Evolutionary conservation across 2,888 invertebrate species (phyloP), one percentile per base, ranked within the genome.

Genomic region (Dryococelus australis): DNA sequence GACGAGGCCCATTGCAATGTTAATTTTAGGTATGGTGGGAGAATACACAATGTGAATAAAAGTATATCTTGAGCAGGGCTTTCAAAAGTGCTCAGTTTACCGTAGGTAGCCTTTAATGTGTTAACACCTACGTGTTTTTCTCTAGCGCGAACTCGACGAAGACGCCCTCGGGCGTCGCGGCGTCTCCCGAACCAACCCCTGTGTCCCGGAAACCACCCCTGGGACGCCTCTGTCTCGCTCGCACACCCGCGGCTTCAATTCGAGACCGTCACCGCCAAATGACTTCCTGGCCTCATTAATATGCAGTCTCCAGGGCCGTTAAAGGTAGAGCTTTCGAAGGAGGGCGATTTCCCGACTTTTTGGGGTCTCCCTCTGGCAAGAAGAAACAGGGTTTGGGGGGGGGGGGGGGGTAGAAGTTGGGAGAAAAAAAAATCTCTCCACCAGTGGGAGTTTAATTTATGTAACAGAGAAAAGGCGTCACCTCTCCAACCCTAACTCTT

Each of bases 401-500:
- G n/a, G 35, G 35, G 4, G 28, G 80, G 24, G 0, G n/a, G 65
- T 12, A 83, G 83, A 35, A 4, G 43, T 8, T 8, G 4, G 35
- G 35, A 35, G 4, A 35, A 35, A 35, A 83, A 83, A 83, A 83
- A 83, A 35, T 26, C 28, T 83, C 83, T 20, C 43, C 79, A 79
- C 78, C 28, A 86, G 65, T 43, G 86, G 86, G 78, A 43, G 83
- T 83, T 86, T 88, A 86, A 89, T 89, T 89, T 89, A 89, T 88
- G 89, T 89, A 88, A 90, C 90, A 90, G 88, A 89, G 90, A 90
- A 90, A 90, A 89, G 90, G 90, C 89, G 90, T 87, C 89, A 47
- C 88, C 88, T 85, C 87, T 86, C 87, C 53, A 28, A 43, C 85
- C 27, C 79, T 47, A 26, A 85, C 87, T 85, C 85, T 85, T 85